Base-by-base conservation (phyloP, 2,888 invertebrate genomes). In the Pimpla rufipes region DNA sequence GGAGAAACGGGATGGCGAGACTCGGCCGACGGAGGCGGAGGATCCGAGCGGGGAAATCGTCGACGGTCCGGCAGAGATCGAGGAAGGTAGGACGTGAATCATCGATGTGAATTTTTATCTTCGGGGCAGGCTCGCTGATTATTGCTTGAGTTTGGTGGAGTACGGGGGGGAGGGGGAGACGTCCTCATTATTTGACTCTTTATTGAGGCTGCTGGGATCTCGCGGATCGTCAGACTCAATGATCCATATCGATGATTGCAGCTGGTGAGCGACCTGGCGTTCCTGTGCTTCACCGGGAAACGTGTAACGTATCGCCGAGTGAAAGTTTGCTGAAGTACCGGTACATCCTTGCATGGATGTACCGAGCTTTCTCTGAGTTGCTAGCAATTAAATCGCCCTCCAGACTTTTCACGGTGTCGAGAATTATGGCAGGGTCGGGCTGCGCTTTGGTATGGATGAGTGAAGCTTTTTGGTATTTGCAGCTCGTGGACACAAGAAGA, bases 401-500 rank as follows among this genome's bases (percentile, higher is more conserved):
- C 16, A 23, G 23, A 21, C 11, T 18, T 3, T 11, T 21, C 4
- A n/a, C n/a, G n/a, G n/a, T n/a, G n/a, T n/a, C n/a, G n/a, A n/a
- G n/a, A n/a, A n/a, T n/a, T n/a, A 23, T 11, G 23, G 0, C 21
- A 57, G 57, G 16, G 8, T n/a, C 29, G 37, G 21, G 4, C 13
- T 37, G n/a, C 35, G 16, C 35, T n/a, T n/a, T 8, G 35, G 0
- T n/a, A 37, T 37, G 11, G n/a, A 35, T 45, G 50, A 37, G 8
- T 55, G 47, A 55, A 40, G 13, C 29, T 5, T 35, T 45, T 67
- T 66, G 23, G 10, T 18, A 35, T 79, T 87, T 86, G 70, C 87
- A 90, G 92, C 88, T 18, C 95, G 97, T 57, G 95, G 95, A 13
- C 85, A 87, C 23, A 89, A 88, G 85, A 94, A 93, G 85, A 95